These are phyloP conservation scores for Volucella bombylans DNA, from an alignment of 2,888 invertebrate species.

Conservation along the genomic window DNA sequence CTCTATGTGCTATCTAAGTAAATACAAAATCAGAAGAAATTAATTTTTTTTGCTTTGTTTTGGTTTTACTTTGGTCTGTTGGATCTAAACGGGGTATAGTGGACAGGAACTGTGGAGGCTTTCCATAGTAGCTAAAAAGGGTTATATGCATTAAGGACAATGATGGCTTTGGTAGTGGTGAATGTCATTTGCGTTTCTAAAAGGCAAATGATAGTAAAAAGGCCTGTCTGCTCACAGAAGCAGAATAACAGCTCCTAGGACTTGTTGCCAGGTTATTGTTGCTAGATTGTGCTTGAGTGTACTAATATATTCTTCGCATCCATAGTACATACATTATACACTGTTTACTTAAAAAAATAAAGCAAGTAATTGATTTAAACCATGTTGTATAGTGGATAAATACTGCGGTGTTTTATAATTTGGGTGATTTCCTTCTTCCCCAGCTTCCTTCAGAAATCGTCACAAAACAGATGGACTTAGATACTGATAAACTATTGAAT, in stretches of 20 bases:
- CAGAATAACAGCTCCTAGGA: slow-evolving; percentile 17
- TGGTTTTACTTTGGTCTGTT: slow-evolving; percentile 35
- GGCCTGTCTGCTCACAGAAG: slow-evolving; percentile 19
- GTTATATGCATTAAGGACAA: neutral
- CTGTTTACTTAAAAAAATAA: too few species aligned
- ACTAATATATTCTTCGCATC: too few species aligned
- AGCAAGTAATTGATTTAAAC: too few species aligned
- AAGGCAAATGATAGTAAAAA: slow-evolving; percentile 3
- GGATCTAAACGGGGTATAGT: neutral
- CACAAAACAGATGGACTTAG: too few species aligned
- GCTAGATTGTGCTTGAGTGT: neutral
- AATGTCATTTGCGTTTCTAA: slow-evolving; percentile 37
- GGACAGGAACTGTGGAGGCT: too few species aligned
- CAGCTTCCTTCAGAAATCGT: too few species aligned
- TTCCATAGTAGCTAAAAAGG: neutral
- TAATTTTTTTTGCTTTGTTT: slow-evolving; percentile 17
- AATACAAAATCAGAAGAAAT: slow-evolving; percentile 13
- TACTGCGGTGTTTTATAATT: too few species aligned
- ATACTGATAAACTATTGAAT: too few species aligned
- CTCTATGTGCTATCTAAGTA: slow-evolving; percentile 10
- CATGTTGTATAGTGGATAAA: too few species aligned
- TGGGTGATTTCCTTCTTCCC: too few species aligned
- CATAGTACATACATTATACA: too few species aligned
- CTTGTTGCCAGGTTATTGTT: neutral
- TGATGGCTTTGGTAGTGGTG: slow-evolving; percentile 4